These are phyloP conservation scores for Sitta europaea DNA, from an alignment of 2,113 vertebrate genomes.

Conservation along the genomic window DNA sequence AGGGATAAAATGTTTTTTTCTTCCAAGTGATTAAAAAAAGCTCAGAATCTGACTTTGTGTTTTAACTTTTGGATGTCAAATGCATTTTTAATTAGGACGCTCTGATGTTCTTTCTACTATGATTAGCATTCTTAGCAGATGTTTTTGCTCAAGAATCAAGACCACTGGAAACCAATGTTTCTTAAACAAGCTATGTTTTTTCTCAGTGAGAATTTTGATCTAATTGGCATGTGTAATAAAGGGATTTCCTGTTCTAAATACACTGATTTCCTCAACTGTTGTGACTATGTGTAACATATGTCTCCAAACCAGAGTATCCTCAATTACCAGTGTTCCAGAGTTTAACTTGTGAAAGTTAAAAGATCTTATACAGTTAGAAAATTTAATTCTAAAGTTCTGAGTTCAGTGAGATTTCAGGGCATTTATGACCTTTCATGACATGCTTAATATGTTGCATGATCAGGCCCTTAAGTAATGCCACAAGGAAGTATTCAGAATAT, in stretches of 20 bases:
- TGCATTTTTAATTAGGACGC: constrained; percentile 28
- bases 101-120: background rate
- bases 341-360: background rate
- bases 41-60: background rate
- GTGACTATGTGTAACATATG: constrained; percentile 14
- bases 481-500: background rate
- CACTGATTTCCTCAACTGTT: constrained; percentile 7
- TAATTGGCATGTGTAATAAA: constrained; percentile 26
- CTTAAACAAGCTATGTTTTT: constrained; percentile 12
- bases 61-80: background rate
- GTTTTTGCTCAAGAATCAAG: constrained; percentile 42
- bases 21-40: background rate
- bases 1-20: background rate
- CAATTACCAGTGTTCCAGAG: background rate
- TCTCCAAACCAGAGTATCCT: background rate
- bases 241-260: constrained; percentile 38
- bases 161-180: constrained; percentile 24
- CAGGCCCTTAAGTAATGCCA: background rate
- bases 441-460: background rate
- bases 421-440: background rate
- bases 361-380: background rate
- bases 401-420: background rate
- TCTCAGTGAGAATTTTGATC: constrained; percentile 21
- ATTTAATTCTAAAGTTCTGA: background rate
- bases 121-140: constrained; percentile 21